Conservation (phyloP, 2,888 invertebrate genomes). For the Yponomeuta sedellus region DNA sequence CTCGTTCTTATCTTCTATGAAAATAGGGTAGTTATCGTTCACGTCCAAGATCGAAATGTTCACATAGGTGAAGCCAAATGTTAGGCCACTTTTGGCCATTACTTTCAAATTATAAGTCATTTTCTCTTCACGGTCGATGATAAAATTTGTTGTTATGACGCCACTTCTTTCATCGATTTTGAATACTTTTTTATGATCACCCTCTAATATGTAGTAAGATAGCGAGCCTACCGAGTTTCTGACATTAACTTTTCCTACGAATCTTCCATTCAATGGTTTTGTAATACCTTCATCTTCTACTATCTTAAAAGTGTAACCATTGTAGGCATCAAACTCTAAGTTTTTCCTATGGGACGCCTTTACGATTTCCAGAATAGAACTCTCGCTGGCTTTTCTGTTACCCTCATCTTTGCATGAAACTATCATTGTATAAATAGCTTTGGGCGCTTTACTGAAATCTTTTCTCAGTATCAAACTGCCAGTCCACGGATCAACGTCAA, state of each 20-base stretch:
- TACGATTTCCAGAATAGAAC: conserved; percentile 88
- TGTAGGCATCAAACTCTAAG: conserved; percentile 84
- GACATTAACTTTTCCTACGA: conserved; percentile 86
- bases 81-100: conserved; percentile 85
- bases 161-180: conserved; percentile 88
- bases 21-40: conserved; percentile 94
- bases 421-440: conserved; percentile 82
- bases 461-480: conserved; percentile 84
- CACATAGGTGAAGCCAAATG: conserved; percentile 86
- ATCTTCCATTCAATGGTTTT: conserved; percentile 78
- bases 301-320: conserved; percentile 88
- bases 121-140: conserved; percentile 89
- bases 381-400: conserved; percentile 81
- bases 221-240: conserved; percentile 78
- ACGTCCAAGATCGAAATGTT: conserved; percentile 89
- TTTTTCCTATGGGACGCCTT: conserved; percentile 83
- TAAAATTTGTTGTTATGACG: conserved; percentile 83
- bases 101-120: conserved; percentile 86
- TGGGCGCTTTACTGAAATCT: conserved; percentile 79
- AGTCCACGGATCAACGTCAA: conserved; percentile 85
- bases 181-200: conserved; percentile 87
- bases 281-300: conserved; percentile 86
- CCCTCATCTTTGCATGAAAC: conserved; percentile 90
- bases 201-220: conserved; percentile 86
- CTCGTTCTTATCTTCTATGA: conserved; percentile 86